Evolutionary conservation across 2,888 invertebrate genomes (phyloP), one percentile per base, ranked within the genome.

Genomic region (Amphipoea oculea): DNA sequence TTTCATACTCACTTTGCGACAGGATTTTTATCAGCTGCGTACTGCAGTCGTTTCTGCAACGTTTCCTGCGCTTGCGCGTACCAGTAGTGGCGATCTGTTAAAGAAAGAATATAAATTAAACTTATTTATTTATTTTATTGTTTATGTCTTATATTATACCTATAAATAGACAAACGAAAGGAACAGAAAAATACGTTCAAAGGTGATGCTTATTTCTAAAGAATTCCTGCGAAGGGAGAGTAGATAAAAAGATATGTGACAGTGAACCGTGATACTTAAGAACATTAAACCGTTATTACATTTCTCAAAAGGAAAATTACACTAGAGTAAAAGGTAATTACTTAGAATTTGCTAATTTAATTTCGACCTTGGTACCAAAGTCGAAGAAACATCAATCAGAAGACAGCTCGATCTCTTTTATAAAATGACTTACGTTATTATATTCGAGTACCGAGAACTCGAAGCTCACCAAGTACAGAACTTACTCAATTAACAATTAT

Each of bases 21-120:
- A 36, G 97, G 96, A 82, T 96, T 96, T 86, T 96, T 96, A 77
- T 96, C 94, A 57, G 96, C 91, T 45, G 96, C 96, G 92, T 97
- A 97, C 78, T 96, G 96, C 9, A 97, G 94, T 23, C 97, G 95
- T 90, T 97, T 97, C 71, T 97, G 96, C 73, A 97, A 91, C 0
- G 97, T 97, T 89, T 96, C 96, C 87, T 97, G 96, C 2, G 97
- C 97, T 91, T 97, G 97, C 42, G 97, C 94, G 92, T 97, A 97
- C 97, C 97, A 97, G 90, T 97, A 97, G 86, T 97, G 96, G 82
- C 97, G 97, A 94, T 97, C 97, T 97, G 96, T 36, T 82, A 82
- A 84, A 88, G 78, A 82, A 87, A 0, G 1, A 20, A 42, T 40
- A 17, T 17, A 71, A 40, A 57, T 2, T 40, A n/a, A 6, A 71